A percentile compares a stretch with the other conserved stretches of the same genome.
Conservation (phyloP, 1,140 invertebrate genomes). For the Sinella curviseta region DNA sequence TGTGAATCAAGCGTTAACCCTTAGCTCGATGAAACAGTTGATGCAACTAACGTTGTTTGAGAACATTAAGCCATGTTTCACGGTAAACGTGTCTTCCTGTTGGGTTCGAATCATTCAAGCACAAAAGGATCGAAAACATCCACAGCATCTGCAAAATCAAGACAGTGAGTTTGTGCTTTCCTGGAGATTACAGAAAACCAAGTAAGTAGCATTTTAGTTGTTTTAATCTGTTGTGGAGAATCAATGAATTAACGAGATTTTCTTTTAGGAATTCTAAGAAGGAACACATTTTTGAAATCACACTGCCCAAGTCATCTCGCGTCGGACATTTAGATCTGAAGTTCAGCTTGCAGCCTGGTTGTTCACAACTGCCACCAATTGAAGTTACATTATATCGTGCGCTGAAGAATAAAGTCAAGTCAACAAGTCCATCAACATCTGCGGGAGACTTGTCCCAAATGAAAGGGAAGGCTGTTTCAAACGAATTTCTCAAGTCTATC, state of each 20-base stretch:
- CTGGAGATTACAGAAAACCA: slow-evolving; percentile 82
- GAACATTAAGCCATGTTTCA: slow-evolving; percentile 65
- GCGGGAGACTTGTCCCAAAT: slow-evolving; percentile 49
- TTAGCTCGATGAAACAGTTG: slow-evolving; percentile 61
- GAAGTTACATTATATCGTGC: slow-evolving; percentile 70
- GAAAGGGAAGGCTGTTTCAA: slow-evolving; percentile 73
- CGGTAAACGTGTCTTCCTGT: slow-evolving; percentile 85
- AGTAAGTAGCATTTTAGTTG: slow-evolving; percentile 56
- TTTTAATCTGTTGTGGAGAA: not conserved
- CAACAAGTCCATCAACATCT: slow-evolving; percentile 3
- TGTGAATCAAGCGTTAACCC: slow-evolving; percentile 60
- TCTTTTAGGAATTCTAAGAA: slow-evolving; percentile 59
- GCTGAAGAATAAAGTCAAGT: slow-evolving; percentile 18
- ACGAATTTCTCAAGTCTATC: slow-evolving; percentile 78
- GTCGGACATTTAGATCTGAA: slow-evolving; percentile 85
- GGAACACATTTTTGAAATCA: slow-evolving; percentile 86
- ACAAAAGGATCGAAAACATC: slow-evolving; percentile 78
- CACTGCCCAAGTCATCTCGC: slow-evolving; percentile 69
- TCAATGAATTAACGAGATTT: slow-evolving; percentile 28
- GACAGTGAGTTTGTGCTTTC: slow-evolving; percentile 79
- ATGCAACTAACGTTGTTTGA: slow-evolving; percentile 68
- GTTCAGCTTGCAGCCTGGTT: slow-evolving; percentile 76
- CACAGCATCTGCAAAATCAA: slow-evolving; percentile 71
- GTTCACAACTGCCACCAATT: slow-evolving; percentile 62
- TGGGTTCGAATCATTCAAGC: slow-evolving; percentile 84